Evolutionary conservation across 2,797 vertebrate species (phyloP).

Genomic region (Pogonophryne albipinna): DNA sequence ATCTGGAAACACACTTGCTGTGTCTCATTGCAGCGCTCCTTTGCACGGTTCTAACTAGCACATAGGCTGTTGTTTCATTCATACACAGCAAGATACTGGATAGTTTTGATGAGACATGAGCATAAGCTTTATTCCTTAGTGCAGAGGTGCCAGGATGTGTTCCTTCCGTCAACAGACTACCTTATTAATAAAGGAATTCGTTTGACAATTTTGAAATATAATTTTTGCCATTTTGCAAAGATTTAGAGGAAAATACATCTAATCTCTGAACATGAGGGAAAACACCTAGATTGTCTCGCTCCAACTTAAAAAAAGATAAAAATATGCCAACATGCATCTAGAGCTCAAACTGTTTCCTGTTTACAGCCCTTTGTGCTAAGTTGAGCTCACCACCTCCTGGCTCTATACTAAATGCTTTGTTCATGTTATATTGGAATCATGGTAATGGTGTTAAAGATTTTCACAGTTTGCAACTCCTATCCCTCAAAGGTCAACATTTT

Average conservation of each 20-base stretch:
- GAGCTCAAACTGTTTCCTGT: too few relatives aligned
- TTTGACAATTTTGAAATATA: neutral
- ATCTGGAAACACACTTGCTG: conserved; percentile 74
- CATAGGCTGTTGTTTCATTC: conserved; percentile 26
- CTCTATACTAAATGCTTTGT: too few relatives aligned
- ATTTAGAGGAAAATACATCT: neutral
- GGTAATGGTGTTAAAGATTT: too few relatives aligned
- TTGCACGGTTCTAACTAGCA: conserved; percentile 52
- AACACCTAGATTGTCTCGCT: neutral
- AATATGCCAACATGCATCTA: too few relatives aligned
- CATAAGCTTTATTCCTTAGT: neutral
- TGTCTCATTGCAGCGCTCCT: conserved; percentile 51
- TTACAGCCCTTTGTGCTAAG: too few relatives aligned
- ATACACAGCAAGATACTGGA: conserved; percentile 3
- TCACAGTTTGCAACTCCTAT: neutral
- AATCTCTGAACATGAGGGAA: neutral
- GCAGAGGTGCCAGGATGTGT: neutral
- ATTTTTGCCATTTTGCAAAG: neutral
- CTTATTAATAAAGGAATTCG: neutral
- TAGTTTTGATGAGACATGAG: conserved; percentile 23
- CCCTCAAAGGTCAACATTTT: neutral
- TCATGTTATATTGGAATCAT: too few relatives aligned
- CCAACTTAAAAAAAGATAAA: too few relatives aligned
- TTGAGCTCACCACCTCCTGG: too few relatives aligned
- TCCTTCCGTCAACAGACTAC: neutral